A percentile compares a stretch with the other conserved stretches of the same genome.
Conservation (phyloP, 2,113 vertebrate species). For the Seriola aureovittata region DNA sequence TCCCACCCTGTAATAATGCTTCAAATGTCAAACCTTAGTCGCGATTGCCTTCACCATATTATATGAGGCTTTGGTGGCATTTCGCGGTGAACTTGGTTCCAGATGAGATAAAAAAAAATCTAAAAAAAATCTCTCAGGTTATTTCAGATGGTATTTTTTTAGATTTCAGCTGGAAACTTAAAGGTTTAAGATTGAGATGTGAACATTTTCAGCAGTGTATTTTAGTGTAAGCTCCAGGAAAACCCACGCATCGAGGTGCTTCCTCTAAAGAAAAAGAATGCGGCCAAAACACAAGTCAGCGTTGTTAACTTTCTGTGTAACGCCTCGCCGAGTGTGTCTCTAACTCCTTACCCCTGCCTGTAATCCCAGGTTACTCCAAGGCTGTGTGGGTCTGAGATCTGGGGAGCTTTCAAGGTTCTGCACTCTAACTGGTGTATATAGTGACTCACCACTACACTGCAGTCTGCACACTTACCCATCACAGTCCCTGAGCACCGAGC, state of each 20-base stretch:
- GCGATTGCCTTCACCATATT: slow-evolving; percentile 45
- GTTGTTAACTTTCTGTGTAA: slow-evolving; percentile 20
- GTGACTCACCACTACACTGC: slow-evolving; percentile 65
- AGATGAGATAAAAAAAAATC: slow-evolving; percentile 19
- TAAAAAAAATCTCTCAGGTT: slow-evolving; percentile 5
- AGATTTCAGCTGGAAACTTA: slow-evolving; percentile 3
- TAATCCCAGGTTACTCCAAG: slow-evolving; percentile 61
- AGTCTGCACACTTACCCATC: slow-evolving; percentile 59
- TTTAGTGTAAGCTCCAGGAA: not conserved
- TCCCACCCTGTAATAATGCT: slow-evolving; percentile 43
- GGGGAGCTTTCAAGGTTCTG: slow-evolving; percentile 53
- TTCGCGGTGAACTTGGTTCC: slow-evolving; percentile 44
- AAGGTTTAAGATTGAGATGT: not conserved
- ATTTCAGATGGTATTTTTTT: slow-evolving; percentile 26
- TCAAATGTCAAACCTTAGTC: slow-evolving; percentile 64
- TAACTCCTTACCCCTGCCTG: slow-evolving; percentile 15
- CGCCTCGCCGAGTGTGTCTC: slow-evolving; percentile 21
- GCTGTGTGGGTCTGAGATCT: slow-evolving; percentile 55
- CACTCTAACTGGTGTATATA: slow-evolving; percentile 54
- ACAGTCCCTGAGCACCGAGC: slow-evolving; percentile 55
- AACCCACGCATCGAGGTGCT: slow-evolving; percentile 4
- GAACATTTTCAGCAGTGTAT: slow-evolving; percentile 1
- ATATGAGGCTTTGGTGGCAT: slow-evolving; percentile 56
- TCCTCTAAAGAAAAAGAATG: not conserved
- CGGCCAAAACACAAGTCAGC: slow-evolving; percentile 9